Conservation (phyloP, 2,888 invertebrate genomes). For the Epicampocera succincta region DNA sequence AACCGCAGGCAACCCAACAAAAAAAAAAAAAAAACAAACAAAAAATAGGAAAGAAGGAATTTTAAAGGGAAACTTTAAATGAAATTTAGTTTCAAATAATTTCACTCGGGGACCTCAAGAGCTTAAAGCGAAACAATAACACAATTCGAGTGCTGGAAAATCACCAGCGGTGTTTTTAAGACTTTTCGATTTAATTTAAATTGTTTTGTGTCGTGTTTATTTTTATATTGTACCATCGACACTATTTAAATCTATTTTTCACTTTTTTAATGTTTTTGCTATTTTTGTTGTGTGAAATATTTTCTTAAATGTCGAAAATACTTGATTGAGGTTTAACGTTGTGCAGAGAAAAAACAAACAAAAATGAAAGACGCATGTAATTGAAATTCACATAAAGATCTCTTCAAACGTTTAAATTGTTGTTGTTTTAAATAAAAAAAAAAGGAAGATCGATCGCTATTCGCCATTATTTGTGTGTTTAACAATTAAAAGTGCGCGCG, state of each 20-base stretch:
- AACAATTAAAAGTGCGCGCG: too few species aligned
- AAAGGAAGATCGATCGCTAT: background rate
- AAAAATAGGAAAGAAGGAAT: background rate
- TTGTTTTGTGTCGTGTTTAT: background rate
- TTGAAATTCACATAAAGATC: conserved; percentile 3
- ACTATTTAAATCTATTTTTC: background rate
- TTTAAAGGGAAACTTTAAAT: background rate
- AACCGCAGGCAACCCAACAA: background rate
- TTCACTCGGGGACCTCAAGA: background rate
- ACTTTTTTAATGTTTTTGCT: too few species aligned
- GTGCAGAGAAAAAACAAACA: background rate
- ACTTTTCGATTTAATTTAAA: background rate
- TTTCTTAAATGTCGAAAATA: conserved; percentile 16
- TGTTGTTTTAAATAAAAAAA: background rate
- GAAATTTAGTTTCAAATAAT: conserved; percentile 6
- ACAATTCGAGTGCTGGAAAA: background rate
- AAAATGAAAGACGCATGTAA: background rate
- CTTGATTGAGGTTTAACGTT: background rate
- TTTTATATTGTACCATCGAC: background rate
- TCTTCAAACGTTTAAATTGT: background rate
- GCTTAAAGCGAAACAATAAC: background rate
- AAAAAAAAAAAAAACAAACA: background rate
- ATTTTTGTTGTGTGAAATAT: conserved; percentile 1
- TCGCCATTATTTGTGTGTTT: too few species aligned
- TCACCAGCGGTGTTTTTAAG: background rate